Base-by-base conservation (phyloP, 1,140 invertebrate genomes). In the Copidosoma floridanum region DNA sequence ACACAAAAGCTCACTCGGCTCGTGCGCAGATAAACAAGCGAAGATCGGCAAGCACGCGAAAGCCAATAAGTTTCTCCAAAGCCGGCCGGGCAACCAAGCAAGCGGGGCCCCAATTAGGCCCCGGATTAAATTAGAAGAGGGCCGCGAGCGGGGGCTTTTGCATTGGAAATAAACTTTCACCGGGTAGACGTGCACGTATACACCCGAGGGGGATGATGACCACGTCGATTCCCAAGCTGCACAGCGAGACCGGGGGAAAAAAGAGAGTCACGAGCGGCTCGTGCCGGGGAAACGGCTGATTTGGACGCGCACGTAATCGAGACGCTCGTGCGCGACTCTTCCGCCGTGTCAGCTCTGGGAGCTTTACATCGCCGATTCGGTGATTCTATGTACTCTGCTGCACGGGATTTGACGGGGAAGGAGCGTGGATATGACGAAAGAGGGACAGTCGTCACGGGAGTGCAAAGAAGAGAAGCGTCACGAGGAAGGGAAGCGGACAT, bases 41-140 rank as follows among this genome's bases (percentile, higher is more conserved):
- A n/a, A n/a, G n/a, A n/a, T n/a, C n/a, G n/a, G n/a, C n/a, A n/a
- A n/a, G n/a, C n/a, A n/a, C 43, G 14, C 43, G 14, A 29, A 12
- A n/a, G 20, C 46, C n/a, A 43, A 24, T 3, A 26, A 46, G 23
- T 51, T 51, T 35, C 29, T 21, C 29, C 16, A 18, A n/a, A n/a
- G n/a, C n/a, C n/a, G n/a, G 20, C 23, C 3, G 18, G 16, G 24
- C 24, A 18, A 35, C 32, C 27, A 44, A 44, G 6, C 38, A 16
- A 41, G 35, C 35, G 23, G 37, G 23, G 51, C 37, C 51, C 26
- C 32, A 26, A 53, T 40, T 53, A 41, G 23, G 32, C n/a, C n/a
- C 43, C 52, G 16, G 26, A 54, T 54, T 43, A 43, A 54, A 54
- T 54, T 41, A 54, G 50, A 52, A 38, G 50, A 32, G 11, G 3